These are phyloP conservation scores for Pachyrhynchus sulphureomaculatus DNA, from an alignment of 1,140 invertebrate species.

Conservation along the genomic window DNA sequence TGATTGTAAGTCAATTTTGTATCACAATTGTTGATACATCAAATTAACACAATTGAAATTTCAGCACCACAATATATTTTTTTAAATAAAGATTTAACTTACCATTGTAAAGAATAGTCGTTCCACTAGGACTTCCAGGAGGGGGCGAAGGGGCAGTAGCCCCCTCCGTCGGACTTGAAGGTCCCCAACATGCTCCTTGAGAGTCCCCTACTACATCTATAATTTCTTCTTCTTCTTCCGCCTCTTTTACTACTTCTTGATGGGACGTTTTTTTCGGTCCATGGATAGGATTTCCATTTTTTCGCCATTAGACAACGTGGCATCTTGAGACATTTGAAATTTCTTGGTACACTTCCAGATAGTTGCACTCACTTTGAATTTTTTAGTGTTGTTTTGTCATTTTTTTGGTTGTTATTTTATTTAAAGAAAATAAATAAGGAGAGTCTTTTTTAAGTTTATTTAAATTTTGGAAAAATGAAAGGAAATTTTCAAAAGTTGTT, in stretches of 20 bases:
- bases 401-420: not conserved
- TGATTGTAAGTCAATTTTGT: no score
- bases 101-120: constrained; percentile 67
- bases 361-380: not conserved
- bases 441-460: not conserved
- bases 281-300: constrained; percentile 85
- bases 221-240: constrained; percentile 73
- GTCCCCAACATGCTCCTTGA: constrained; percentile 64
- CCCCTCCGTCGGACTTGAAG: constrained; percentile 70
- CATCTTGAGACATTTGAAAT: constrained; percentile 58
- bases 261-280: constrained; percentile 55
- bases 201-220: constrained; percentile 76
- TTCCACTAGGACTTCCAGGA: constrained; percentile 60
- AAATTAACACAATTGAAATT: no score
- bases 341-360: not conserved
- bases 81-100: no score
- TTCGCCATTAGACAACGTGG: constrained; percentile 87
- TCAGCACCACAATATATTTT: no score
- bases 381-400: not conserved
- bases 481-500: constrained; percentile 9
- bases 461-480: not conserved
- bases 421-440: no score
- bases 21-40: no score
- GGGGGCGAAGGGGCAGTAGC: constrained; percentile 72
- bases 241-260: not conserved